Evolutionary conservation across 2,888 invertebrate species (phyloP), one percentile per base, ranked within the genome.

Genomic region (Ennomos fuscantarius): DNA sequence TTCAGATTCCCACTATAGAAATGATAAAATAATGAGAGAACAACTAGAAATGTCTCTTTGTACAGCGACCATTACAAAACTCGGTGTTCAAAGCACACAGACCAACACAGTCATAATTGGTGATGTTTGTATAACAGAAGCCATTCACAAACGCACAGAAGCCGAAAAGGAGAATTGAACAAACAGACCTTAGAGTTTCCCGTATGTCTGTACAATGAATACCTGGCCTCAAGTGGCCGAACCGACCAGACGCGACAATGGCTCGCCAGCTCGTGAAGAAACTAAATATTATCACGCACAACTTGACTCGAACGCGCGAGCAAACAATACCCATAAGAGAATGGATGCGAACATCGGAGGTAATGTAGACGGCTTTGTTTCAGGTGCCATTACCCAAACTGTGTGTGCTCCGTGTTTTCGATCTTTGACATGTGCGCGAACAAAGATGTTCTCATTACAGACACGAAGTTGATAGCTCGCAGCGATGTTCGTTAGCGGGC

Each of bases 231-330:
- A 79, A 90, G 89, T 88, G 87, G 76, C 75, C 84, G 87, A 76
- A 74, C 83, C 79, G 81, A 77, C 81, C 56, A 52, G 49, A 53
- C 59, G 57, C 53, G 76, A 88, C 85, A 87, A 88, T 84, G 70
- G 81, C 73, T 54, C 45, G 73, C 69, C 79, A 80, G 79, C 78
- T 76, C 78, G 76, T 78, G 74, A 74, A 76, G 78, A 87, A 87
- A 86, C 81, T 84, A 89, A 89, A 90, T 89, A 89, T 89, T 88
- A 87, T 89, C 89, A 89, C 89, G 89, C 85, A 81, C 89, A 86
- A 53, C 58, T 58, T 81, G 83, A 79, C 69, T 76, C 68, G 60
- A 70, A 66, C 73, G 62, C 72, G 74, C 67, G 68, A 57, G 64
- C 73, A 75, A 79, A 86, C 83, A 87, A 84, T 74, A 60, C 60